These are phyloP conservation scores for Pandemis cinnamomeana DNA, from an alignment of 2,888 invertebrate genomes.

Conservation along the genomic window DNA sequence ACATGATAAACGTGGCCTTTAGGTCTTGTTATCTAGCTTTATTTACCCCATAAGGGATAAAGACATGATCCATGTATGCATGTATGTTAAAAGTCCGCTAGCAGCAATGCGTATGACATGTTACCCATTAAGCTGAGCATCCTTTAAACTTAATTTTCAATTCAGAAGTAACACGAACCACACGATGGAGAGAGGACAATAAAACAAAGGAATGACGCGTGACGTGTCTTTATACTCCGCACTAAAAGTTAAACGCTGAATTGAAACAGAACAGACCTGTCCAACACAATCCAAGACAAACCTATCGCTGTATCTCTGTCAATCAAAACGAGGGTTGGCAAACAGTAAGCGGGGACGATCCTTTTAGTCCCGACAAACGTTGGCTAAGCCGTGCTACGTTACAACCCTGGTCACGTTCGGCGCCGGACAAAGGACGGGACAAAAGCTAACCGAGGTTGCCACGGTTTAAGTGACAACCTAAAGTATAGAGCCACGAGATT, in stretches of 20 bases:
- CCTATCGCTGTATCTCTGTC: slow-evolving; percentile 63
- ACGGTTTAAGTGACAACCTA: slow-evolving; percentile 41
- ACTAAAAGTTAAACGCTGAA: neutral
- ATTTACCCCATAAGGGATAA: no score
- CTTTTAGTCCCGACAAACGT: slow-evolving; percentile 64
- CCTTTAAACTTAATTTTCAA: neutral
- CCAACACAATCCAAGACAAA: slow-evolving; percentile 13
- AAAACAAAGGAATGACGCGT: neutral
- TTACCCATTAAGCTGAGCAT: no score
- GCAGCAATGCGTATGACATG: no score
- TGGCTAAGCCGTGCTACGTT: slow-evolving; percentile 65
- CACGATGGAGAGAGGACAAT: neutral
- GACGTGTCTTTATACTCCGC: neutral
- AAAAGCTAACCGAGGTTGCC: slow-evolving; percentile 41
- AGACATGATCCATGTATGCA: no score
- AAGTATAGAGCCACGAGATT: slow-evolving; percentile 39
- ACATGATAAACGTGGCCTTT: no score
- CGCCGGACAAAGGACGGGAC: slow-evolving; percentile 65
- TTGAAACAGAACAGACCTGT: slow-evolving; percentile 16
- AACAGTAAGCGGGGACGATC: slow-evolving; percentile 48
- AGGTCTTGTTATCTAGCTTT: no score
- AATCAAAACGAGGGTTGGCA: slow-evolving; percentile 62
- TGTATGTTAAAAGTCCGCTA: no score
- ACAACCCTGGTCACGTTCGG: slow-evolving; percentile 73
- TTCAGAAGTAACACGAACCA: neutral